Evolutionary conservation across 92 coral and sea anemone species (phyloP).

Genomic region (Palythoa heliodiscus): DNA sequence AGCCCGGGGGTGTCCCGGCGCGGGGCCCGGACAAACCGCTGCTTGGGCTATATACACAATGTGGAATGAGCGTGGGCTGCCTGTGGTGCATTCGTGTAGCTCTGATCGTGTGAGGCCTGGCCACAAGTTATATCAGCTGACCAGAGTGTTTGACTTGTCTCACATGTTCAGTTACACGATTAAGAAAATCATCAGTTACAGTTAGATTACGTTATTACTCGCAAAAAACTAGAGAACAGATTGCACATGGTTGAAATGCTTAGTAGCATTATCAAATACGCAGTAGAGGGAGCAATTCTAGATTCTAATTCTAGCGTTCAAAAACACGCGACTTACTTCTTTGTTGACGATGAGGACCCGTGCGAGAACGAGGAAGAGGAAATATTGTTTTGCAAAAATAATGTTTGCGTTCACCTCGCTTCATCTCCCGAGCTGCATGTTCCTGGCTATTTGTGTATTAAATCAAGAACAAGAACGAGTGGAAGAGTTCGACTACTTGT

Average conservation of each 20-base stretch:
- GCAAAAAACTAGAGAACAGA: background rate
- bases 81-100: no score
- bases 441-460: constrained; percentile 87
- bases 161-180: background rate
- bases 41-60: no score
- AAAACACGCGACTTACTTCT: constrained; percentile 55
- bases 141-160: background rate
- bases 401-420: constrained; percentile 76
- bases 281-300: constrained; percentile 71
- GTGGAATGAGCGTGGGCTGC: no score
- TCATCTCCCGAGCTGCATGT: constrained; percentile 57
- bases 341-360: constrained; percentile 73
- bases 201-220: background rate
- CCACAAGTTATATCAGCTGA: background rate
- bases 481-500: constrained; percentile 81
- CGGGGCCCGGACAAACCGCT: no score
- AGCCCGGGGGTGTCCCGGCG: no score
- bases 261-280: constrained; percentile 80
- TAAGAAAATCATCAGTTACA: background rate
- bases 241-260: constrained; percentile 56
- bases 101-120: background rate
- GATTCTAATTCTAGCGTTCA: constrained; percentile 53
- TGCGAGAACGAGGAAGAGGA: constrained; percentile 85
- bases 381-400: constrained; percentile 91
- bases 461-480: constrained; percentile 77